Conservation (phyloP, 2,888 invertebrate genomes). For the Pterobdella sp. region DNA sequence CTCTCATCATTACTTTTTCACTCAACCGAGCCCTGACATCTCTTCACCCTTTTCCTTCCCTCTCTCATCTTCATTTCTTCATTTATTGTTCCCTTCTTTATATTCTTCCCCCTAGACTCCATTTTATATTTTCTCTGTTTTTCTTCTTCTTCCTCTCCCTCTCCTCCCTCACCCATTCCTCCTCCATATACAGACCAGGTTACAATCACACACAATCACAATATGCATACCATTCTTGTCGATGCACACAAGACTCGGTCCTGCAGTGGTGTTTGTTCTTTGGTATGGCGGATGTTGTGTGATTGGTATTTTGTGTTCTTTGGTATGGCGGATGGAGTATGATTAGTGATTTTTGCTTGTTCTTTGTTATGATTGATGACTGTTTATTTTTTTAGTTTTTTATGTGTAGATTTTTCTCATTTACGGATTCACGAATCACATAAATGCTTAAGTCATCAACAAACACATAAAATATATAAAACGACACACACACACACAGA, state of each 20-base stretch:
- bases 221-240: slow-evolving; percentile 40
- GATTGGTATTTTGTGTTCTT: too few relatives aligned
- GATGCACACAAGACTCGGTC: slow-evolving; percentile 41
- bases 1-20: background rate
- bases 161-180: background rate
- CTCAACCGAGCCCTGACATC: background rate
- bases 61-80: background rate
- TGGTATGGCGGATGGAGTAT: background rate
- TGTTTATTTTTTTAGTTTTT: too few relatives aligned
- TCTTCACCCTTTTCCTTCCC: background rate
- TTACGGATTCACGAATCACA: too few relatives aligned
- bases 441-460: too few relatives aligned
- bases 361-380: too few relatives aligned
- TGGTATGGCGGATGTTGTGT: slow-evolving; percentile 21
- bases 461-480: too few relatives aligned
- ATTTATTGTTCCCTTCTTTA: background rate
- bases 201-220: slow-evolving; percentile 45
- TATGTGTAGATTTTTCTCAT: too few relatives aligned
- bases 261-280: slow-evolving; percentile 35
- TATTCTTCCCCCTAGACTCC: background rate
- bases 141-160: background rate
- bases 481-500: background rate
- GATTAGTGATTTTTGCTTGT: background rate
- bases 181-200: slow-evolving; percentile 46
- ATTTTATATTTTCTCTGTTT: background rate